Conservation (phyloP, 2,113 vertebrate genomes). For the Australoheros scitulus region DNA sequence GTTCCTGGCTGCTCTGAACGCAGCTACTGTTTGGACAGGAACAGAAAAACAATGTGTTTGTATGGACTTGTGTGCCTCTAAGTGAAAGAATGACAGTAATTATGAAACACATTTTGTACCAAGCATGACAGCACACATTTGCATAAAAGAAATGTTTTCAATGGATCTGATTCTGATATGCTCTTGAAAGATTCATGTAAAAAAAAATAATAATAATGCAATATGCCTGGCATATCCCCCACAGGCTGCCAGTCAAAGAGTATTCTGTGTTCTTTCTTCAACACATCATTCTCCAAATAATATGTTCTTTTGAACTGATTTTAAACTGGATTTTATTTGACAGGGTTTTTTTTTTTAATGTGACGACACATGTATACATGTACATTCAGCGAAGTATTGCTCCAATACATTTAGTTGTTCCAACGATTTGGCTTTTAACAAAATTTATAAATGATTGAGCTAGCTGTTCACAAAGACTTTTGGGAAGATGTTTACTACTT, state of each 20-base stretch:
- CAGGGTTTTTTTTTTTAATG: background rate
- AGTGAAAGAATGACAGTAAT: background rate
- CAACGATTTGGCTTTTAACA: background rate
- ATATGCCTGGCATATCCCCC: background rate
- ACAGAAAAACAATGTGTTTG: constrained; percentile 10
- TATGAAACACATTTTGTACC: background rate
- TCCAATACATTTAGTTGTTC: no score
- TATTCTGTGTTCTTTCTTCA: background rate
- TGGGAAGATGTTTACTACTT: no score
- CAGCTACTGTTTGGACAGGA: constrained; percentile 29
- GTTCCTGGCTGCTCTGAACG: constrained; percentile 51
- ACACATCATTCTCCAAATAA: background rate
- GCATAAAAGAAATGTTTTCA: background rate
- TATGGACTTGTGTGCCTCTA: background rate
- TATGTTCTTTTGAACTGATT: background rate
- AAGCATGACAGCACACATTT: background rate
- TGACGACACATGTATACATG: no score
- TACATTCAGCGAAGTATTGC: no score
- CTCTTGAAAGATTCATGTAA: background rate
- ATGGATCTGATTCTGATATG: background rate
- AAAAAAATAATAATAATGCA: background rate
- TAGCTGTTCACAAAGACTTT: background rate
- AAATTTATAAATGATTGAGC: no score
- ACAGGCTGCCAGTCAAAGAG: background rate
- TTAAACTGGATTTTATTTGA: background rate